These are phyloP conservation scores for Glossophaga mutica DNA, from an alignment of 2,797 vertebrate genomes.

Conservation along the genomic window DNA sequence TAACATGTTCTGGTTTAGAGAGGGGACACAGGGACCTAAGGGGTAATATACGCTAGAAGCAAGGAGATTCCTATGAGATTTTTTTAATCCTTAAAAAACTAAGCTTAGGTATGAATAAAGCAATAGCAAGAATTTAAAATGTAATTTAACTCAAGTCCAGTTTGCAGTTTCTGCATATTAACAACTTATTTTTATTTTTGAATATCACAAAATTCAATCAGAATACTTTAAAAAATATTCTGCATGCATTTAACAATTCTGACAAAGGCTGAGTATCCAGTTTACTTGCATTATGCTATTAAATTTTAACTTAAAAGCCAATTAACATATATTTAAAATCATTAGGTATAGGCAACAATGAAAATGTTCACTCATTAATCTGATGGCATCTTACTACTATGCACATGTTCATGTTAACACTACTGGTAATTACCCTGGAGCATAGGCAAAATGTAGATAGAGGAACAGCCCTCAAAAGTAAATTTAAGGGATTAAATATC, in stretches of 20 bases:
- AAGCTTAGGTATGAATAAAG: constrained; percentile 13
- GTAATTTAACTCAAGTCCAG: constrained; percentile 29
- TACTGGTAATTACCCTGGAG: constrained; percentile 73
- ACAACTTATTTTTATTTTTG: constrained; percentile 67
- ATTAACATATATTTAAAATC: constrained; percentile 73
- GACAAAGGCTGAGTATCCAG: constrained; percentile 73
- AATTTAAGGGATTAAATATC: constrained; percentile 47
- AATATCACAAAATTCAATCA: constrained; percentile 75
- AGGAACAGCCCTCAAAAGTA: constrained; percentile 70
- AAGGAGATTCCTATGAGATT: not conserved
- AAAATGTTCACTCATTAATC: constrained; percentile 73
- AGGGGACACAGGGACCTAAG: not conserved
- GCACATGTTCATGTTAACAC: constrained; percentile 64
- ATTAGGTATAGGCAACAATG: constrained; percentile 75
- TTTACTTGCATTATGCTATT: constrained; percentile 72
- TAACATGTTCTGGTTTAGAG: not conserved
- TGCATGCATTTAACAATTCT: constrained; percentile 76
- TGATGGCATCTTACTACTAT: constrained; percentile 73
- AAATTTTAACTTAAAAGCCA: constrained; percentile 74
- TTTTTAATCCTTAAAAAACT: not conserved
- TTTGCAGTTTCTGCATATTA: constrained; percentile 62
- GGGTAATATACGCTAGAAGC: not conserved
- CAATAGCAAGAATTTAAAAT: constrained; percentile 27
- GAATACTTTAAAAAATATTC: constrained; percentile 76
- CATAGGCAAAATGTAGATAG: constrained; percentile 63